phyloP scores from a whole-genome alignment of 2,797 vertebrate genomes.

The Phaenicophaeus curvirostris region DNA sequence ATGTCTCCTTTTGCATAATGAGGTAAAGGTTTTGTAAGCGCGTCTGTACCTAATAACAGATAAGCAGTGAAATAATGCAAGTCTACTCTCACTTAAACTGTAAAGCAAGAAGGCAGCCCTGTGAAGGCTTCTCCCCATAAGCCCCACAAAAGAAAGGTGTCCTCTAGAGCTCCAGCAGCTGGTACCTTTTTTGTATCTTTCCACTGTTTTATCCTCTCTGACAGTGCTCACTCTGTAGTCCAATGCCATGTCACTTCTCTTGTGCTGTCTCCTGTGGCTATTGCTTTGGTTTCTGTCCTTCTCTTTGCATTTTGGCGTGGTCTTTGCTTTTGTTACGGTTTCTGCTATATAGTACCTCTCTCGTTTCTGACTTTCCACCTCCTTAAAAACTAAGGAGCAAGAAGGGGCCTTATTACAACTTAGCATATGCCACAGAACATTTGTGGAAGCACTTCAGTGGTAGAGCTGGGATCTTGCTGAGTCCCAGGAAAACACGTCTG shows the following conservation, averaged over 20 bases:
- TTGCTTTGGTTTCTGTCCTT: not conserved
- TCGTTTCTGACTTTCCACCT: not conserved
- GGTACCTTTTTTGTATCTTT: not conserved
- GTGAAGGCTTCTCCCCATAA: constrained; percentile 48
- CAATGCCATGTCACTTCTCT: not conserved
- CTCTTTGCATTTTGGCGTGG: not conserved
- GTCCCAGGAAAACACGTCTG: not conserved
- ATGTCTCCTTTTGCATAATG: constrained; percentile 32
- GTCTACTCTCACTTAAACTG: constrained; percentile 19
- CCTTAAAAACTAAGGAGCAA: not conserved
- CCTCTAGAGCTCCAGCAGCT: not conserved
- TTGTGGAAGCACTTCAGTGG: not conserved
- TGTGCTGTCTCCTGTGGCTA: not conserved
- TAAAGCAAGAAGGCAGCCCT: constrained; percentile 27
- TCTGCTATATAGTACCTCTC: not conserved
- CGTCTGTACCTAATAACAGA: constrained; percentile 54
- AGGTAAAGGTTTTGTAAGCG: constrained; percentile 68
- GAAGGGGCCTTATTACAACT: not conserved
- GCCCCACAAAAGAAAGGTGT: not conserved
- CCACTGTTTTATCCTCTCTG: not conserved
- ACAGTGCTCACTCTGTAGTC: not conserved
- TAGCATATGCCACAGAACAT: not conserved
- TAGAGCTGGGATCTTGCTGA: not conserved
- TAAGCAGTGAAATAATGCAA: constrained; percentile 33
- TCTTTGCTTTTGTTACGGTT: not conserved